Percentiles rank a stretch among this genome's conserved stretches.
Conservation (phyloP, 1,140 invertebrate genomes). For the Drosophila pallidifrons region DNA sequence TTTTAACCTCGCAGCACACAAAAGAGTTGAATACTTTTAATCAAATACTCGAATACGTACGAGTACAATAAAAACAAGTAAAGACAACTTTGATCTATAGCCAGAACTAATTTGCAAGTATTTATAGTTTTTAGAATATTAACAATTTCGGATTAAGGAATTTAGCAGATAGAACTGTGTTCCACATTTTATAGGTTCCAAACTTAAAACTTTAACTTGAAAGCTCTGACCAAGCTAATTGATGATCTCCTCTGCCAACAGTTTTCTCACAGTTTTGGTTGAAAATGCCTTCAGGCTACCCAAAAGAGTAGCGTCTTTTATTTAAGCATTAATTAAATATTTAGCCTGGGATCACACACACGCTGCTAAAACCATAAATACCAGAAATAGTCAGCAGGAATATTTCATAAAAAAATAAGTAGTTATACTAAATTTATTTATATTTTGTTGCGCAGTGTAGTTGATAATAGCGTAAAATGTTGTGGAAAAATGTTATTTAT, state of each 20-base stretch:
- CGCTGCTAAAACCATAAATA: slow-evolving; percentile 13
- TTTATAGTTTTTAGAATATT: not conserved
- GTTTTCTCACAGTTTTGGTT: slow-evolving; percentile 68
- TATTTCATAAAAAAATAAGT: not conserved
- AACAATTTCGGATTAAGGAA: no score
- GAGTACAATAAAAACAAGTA: slow-evolving; percentile 18
- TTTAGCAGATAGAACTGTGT: slow-evolving; percentile 7
- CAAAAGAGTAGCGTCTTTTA: slow-evolving; percentile 28
- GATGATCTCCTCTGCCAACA: slow-evolving; percentile 20
- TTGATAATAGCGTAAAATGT: slow-evolving; percentile 18
- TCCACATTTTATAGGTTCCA: slow-evolving; percentile 8
- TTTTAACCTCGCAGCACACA: slow-evolving; percentile 50
- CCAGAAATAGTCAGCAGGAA: slow-evolving; percentile 1
- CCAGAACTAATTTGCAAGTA: not conserved
- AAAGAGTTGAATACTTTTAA: slow-evolving; percentile 46
- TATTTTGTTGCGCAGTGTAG: not conserved
- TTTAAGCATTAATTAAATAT: slow-evolving; percentile 70
- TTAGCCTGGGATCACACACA: slow-evolving; percentile 49
- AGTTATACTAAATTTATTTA: not conserved
- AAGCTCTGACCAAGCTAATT: slow-evolving; percentile 19
- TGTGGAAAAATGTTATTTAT: slow-evolving; percentile 54
- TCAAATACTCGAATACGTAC: slow-evolving; percentile 58
- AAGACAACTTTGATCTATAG: not conserved
- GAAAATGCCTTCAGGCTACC: slow-evolving; percentile 58
- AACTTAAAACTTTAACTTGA: not conserved